Evolutionary conservation across 2,797 vertebrate genomes (phyloP).

Genomic region (Podarcis siculus): DNA sequence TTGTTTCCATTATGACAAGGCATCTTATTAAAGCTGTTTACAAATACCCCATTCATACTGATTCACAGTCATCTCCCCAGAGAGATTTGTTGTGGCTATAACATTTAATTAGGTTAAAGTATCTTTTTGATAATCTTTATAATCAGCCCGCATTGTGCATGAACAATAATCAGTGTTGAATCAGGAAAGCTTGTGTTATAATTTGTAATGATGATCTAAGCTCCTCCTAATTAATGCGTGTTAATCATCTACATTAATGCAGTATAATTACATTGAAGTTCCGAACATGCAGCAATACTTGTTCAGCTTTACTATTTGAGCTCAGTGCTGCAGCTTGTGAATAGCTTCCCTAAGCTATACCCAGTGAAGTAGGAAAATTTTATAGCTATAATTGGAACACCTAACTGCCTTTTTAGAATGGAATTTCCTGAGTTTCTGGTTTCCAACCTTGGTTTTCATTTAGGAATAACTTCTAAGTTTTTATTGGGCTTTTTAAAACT

Average conservation of each 20-base stretch:
- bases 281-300: not conserved
- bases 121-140: constrained; percentile 10
- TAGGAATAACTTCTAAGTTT: not conserved
- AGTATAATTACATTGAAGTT: constrained; percentile 4
- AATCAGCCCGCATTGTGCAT: not conserved
- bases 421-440: not conserved
- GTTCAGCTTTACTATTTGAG: not conserved
- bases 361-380: not conserved
- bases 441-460: not conserved
- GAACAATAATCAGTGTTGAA: constrained; percentile 1
- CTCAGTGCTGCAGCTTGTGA: not conserved
- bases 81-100: not conserved
- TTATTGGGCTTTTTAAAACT: not conserved
- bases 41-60: not conserved
- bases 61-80: not conserved
- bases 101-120: constrained; percentile 21
- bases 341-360: not conserved
- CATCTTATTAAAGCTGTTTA: not conserved
- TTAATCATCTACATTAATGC: constrained; percentile 29
- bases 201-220: not conserved
- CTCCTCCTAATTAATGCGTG: constrained; percentile 15
- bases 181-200: constrained; percentile 8
- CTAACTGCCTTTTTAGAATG: not conserved
- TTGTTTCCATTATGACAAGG: not conserved
- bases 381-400: not conserved